Base-by-base conservation (phyloP, 1,140 invertebrate species). In the Whitmania pigra region DNA sequence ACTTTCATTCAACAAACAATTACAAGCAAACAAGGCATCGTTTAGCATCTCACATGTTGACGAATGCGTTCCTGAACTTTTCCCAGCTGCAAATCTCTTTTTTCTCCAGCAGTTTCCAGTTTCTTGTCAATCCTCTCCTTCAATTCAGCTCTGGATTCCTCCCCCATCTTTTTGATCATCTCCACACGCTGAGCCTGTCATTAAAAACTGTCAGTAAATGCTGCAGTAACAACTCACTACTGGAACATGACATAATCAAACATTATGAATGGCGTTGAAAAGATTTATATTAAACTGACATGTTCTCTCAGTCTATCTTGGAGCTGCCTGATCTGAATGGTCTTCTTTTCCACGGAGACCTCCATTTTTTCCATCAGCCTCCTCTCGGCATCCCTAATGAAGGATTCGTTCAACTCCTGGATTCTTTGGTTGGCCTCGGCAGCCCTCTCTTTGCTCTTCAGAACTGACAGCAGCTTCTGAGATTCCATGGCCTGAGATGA, bases 311-410 rank as follows among this genome's bases (percentile, higher is more conserved):
- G 86, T 79, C 92, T 90, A 70, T 88, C 88, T 79, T 90, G 90
- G 78, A 94, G 82, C 78, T 91, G 90, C 75, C 87, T 89, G 77
- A 94, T 90, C 79, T 91, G 90, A 4, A 88, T 88, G 80, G 94
- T 91, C 75, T 92, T 86, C 77, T 94, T 95, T 78, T 90, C 91
- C 77, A 87, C 88, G 73, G 89, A 88, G 73, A 86, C 86, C 79
- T 92, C 91, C 89, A 95, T 92, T 83, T 93, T 94, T 67, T 89
- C 87, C 78, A 93, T 89, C 60, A 94, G 83, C 69, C 90, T 89
- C 80, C 92, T 90, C 80, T 90, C 88, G 29, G 92, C 92, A 75
- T 87, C 86, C 73, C 86, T 86, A 69, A 91, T 91, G 80, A 94
- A 94, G 76, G 87, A 87, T 75, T 85, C 87, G 76, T 88, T 90